Percentiles rank a stretch among this genome's conserved stretches.
Conservation (phyloP, 2,797 vertebrate species). For the Clarias fuscus region DNA sequence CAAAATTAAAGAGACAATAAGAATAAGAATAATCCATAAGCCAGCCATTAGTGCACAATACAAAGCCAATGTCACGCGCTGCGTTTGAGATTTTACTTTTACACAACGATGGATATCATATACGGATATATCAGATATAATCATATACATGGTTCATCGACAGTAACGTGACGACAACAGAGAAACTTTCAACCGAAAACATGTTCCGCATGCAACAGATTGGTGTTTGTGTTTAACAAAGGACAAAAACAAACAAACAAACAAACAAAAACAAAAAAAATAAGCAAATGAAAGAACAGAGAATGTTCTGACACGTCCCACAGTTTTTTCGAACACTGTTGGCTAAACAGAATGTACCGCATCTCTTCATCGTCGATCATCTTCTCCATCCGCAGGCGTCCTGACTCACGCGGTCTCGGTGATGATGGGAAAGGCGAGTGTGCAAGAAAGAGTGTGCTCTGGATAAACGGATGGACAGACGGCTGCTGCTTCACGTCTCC, state of each 20-base stretch:
- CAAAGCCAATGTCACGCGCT: constrained; percentile 79
- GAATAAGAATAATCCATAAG: constrained; percentile 75
- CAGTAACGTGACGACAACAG: constrained; percentile 49
- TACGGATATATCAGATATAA: constrained; percentile 44
- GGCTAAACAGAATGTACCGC: not conserved
- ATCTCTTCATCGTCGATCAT: not conserved
- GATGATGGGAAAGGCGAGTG: not conserved
- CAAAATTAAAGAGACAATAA: constrained; percentile 71
- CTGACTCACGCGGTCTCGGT: not conserved
- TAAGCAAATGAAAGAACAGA: constrained; percentile 55
- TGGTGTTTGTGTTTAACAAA: constrained; percentile 68
- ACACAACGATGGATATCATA: constrained; percentile 48
- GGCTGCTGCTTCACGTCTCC: constrained; percentile 39
- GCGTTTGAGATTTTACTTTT: constrained; percentile 65
- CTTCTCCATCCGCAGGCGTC: not conserved
- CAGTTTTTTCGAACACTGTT: constrained; percentile 1
- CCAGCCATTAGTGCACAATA: constrained; percentile 89
- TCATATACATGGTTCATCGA: constrained; percentile 48
- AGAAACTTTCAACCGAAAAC: constrained; percentile 46
- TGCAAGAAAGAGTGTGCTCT: not conserved
- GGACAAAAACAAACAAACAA: constrained; percentile 26
- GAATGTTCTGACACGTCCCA: not conserved
- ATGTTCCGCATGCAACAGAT: constrained; percentile 78
- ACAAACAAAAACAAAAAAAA: constrained; percentile 57
- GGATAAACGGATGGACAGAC: not conserved